These are phyloP conservation scores for Dermochelys coriacea DNA, from an alignment of 2,797 vertebrate species.

Conservation along the genomic window DNA sequence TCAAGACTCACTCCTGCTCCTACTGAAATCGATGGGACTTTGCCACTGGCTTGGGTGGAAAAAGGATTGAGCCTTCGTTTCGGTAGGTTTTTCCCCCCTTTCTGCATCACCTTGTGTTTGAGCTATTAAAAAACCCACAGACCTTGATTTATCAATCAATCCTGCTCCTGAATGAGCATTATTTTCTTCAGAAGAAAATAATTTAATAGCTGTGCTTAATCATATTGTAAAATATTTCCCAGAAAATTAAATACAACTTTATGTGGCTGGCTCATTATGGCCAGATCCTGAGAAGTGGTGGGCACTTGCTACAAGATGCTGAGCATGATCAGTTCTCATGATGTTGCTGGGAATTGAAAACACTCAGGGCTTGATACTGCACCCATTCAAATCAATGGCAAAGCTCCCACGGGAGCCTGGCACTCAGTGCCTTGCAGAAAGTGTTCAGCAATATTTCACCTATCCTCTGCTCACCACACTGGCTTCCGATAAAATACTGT, in stretches of 20 bases:
- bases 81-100: background rate
- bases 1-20: background rate
- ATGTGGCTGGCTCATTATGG: conserved; percentile 11
- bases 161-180: background rate
- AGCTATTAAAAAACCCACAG: background rate
- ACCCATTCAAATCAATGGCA: background rate
- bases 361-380: background rate
- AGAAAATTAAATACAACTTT: background rate
- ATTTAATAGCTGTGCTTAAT: conserved; percentile 31
- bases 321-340: background rate
- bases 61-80: background rate
- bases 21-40: background rate
- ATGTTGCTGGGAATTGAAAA: background rate
- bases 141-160: conserved; percentile 6
- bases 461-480: fast-evolving
- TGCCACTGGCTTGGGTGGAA: background rate
- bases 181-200: conserved; percentile 34
- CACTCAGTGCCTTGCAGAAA: background rate
- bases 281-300: background rate
- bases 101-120: background rate
- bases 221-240: conserved; percentile 23
- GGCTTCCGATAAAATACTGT: background rate
- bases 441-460: background rate
- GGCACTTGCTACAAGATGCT: background rate
- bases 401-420: background rate